phyloP scores from a whole-genome alignment of 2,888 invertebrate species.

The Cheilosia scutellata region DNA sequence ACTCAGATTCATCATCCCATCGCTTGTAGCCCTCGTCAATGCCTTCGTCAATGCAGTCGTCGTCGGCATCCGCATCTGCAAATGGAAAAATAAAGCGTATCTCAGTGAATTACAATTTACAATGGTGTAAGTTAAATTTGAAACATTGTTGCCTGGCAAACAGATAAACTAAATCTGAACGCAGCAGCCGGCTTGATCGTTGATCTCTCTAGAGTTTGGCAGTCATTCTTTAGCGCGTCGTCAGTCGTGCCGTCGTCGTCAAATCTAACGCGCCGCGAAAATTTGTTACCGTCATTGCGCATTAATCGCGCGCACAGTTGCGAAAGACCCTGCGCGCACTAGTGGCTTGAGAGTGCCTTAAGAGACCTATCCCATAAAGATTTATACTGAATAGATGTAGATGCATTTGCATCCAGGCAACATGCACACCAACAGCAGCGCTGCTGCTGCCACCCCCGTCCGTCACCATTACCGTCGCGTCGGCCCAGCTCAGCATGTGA shows the following conservation, averaged over 20 bases:
- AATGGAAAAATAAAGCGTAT: constrained; percentile 56
- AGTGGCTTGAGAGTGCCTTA: constrained; percentile 23
- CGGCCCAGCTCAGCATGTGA: constrained; percentile 49
- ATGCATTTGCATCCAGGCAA: constrained; percentile 59
- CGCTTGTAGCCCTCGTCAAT: constrained; percentile 88
- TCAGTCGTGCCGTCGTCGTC: constrained; percentile 19
- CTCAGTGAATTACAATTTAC: constrained; percentile 11
- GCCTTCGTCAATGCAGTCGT: constrained; percentile 96
- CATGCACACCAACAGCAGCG: constrained; percentile 12
- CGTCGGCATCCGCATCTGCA: constrained; percentile 91
- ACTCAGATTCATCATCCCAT: constrained; percentile 84
- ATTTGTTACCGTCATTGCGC: constrained; percentile 71
- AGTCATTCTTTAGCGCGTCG: constrained; percentile 22
- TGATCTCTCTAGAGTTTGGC: constrained; percentile 24
- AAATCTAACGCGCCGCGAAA: constrained; percentile 69
- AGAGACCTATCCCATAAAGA: constrained; percentile 65
- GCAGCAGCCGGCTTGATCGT: constrained; percentile 41
- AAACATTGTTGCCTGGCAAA: constrained; percentile 4
- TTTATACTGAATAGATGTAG: constrained; percentile 27
- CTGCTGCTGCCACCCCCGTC: background rate
- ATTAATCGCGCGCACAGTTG: constrained; percentile 64
- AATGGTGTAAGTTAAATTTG: constrained; percentile 20
- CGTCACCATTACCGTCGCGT: constrained; percentile 2
- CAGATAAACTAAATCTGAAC: constrained; percentile 31
- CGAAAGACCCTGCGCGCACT: constrained; percentile 39